Base-by-base conservation (phyloP, 2,113 vertebrate genomes). In the Coptodon rendalli region DNA sequence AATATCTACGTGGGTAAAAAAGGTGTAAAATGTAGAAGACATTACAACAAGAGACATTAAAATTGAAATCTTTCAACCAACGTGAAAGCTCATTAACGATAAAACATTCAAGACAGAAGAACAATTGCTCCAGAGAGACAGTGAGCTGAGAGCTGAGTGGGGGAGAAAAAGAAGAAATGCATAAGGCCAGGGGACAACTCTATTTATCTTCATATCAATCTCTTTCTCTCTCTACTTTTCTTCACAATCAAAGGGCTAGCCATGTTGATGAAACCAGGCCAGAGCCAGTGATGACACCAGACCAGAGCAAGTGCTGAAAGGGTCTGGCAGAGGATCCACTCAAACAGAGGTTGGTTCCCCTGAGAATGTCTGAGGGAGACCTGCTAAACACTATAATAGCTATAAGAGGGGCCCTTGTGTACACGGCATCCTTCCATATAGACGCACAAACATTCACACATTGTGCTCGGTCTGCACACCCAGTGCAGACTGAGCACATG, bases 221-320 rank as follows among this genome's bases (percentile, higher is more conserved):
- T 90, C 45, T 82, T 79, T 36, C 50, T 78, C 84, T 82, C 86
- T 88, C 57, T 73, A 81, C 83, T 63, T 87, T 90, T 81, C 84
- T 68, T 87, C 80, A 87, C 85, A 92, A 93, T 92, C 88, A 93
- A 91, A 94, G 94, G 84, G 79, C 48, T 5, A 43, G 83, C 85
- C 45, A 79, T 88, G 82, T 34, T 9, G 80, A 93, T 91, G 91
- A 94, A 66, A 93, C 90, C 27, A 36, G 83, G 50, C 82, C 81
- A 40, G 80, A 59, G 81, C 71, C 63, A 57, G 88, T 43, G 86
- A 92, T 92, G 89, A 92, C 90, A 93, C 88, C 63, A 56, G 86
- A 6, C 89, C 76, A 86, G 87, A 90, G 85, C 84, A 86, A 91
- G 91, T 90, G 94, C 85, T 92, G 90, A 92, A 85, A 94, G 89